phyloP scores from a whole-genome alignment of 2,888 invertebrate species.

The Seira sanloemensis region DNA sequence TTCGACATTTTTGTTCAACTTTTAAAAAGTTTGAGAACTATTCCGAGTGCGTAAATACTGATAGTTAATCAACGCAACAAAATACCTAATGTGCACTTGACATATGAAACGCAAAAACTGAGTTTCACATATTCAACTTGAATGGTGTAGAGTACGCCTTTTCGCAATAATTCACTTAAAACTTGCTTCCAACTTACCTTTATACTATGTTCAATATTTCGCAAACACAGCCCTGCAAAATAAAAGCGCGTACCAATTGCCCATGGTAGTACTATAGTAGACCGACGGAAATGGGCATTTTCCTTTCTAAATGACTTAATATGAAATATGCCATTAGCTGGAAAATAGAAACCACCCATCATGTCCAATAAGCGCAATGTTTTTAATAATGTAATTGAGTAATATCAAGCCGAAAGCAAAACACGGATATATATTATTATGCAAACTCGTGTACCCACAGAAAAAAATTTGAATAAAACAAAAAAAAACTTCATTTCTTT shows the following conservation, averaged over 20 bases:
- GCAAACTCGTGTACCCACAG: background rate
- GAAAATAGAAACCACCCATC: background rate
- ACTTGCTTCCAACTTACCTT: constrained; percentile 4
- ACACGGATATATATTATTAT: background rate
- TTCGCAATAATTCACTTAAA: background rate
- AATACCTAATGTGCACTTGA: no score
- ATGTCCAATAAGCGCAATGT: no score
- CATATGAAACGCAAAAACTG: no score
- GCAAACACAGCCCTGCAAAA: background rate
- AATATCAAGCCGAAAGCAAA: background rate
- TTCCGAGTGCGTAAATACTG: no score
- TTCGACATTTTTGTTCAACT: no score
- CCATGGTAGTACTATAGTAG: no score
- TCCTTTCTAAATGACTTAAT: constrained; percentile 10
- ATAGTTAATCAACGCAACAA: no score
- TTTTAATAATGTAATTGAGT: no score
- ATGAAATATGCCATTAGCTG: background rate
- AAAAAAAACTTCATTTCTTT: constrained; percentile 19
- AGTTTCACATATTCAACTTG: background rate
- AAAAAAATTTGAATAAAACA: constrained; percentile 21
- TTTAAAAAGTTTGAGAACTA: no score
- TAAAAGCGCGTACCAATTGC: background rate
- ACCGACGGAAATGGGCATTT: constrained; percentile 36
- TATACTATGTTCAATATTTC: background rate
- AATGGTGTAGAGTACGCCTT: background rate